Percentiles rank a stretch among this genome's conserved stretches.
Evolutionary conservation across 2,888 invertebrate genomes (phyloP).

Genomic region (Miltochrista miniata): DNA sequence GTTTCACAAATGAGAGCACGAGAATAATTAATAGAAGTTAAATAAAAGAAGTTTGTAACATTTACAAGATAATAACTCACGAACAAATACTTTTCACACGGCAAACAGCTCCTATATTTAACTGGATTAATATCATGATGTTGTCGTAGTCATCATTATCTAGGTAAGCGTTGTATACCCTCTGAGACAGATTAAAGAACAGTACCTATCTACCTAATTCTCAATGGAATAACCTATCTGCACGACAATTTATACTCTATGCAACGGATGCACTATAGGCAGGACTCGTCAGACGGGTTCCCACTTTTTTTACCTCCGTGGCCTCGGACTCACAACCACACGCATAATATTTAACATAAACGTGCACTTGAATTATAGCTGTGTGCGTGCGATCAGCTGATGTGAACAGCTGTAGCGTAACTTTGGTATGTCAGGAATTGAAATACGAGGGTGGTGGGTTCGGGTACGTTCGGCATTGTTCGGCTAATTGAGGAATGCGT

Average conservation of each 20-base stretch:
- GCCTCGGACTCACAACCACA: slow-evolving; percentile 40
- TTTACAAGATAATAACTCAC: too few relatives aligned
- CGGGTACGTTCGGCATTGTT: slow-evolving; percentile 12
- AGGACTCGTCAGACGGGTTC: slow-evolving; percentile 63
- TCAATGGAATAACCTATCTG: slow-evolving; percentile 11
- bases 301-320: slow-evolving; percentile 61
- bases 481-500: slow-evolving; percentile 18
- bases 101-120: too few relatives aligned
- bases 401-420: slow-evolving; percentile 62
- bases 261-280: slow-evolving; percentile 61
- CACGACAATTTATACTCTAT: slow-evolving; percentile 8
- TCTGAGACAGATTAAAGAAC: too few relatives aligned
- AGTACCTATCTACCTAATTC: too few relatives aligned
- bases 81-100: too few relatives aligned
- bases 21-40: too few relatives aligned
- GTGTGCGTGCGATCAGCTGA: slow-evolving; percentile 71
- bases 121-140: too few relatives aligned
- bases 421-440: slow-evolving; percentile 33
- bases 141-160: too few relatives aligned
- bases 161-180: too few relatives aligned
- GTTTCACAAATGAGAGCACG: too few relatives aligned
- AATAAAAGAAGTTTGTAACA: too few relatives aligned
- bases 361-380: slow-evolving; percentile 14
- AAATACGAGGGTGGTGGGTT: slow-evolving; percentile 6
- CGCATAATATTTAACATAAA: slow-evolving; percentile 35